Evolutionary conservation across 2,797 vertebrate species (phyloP).

Genomic region (Poeciliopsis infans): DNA sequence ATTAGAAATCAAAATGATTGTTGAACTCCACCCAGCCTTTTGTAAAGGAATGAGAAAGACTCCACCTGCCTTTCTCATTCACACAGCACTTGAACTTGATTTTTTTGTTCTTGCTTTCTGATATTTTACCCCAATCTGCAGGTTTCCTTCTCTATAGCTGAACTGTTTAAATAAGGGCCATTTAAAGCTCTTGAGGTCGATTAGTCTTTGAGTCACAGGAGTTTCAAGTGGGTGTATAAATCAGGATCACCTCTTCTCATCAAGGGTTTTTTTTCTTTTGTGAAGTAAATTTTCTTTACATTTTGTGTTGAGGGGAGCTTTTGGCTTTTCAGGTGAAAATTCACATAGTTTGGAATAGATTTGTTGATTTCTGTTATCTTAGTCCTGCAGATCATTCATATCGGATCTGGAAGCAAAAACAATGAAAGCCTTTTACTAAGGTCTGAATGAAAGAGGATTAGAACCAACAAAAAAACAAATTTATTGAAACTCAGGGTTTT

Average conservation of each 20-base stretch:
- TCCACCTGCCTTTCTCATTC: slow-evolving; percentile 9
- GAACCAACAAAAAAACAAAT: too few species aligned
- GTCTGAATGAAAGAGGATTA: not conserved
- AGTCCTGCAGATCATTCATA: slow-evolving; percentile 6
- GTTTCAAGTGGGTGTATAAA: slow-evolving; percentile 65
- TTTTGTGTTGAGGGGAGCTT: slow-evolving; percentile 5
- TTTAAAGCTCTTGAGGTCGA: slow-evolving; percentile 67
- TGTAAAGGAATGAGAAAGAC: not conserved
- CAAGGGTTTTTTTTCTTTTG: slow-evolving; percentile 1
- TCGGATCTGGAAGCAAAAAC: not conserved
- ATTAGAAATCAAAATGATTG: slow-evolving; percentile 43
- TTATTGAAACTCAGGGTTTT: too few species aligned
- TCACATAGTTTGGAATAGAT: slow-evolving; percentile 19
- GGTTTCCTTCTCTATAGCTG: slow-evolving; percentile 60
- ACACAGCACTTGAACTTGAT: slow-evolving; percentile 42
- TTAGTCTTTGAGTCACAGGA: slow-evolving; percentile 45
- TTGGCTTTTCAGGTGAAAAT: slow-evolving; percentile 8
- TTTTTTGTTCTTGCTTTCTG: slow-evolving; percentile 35
- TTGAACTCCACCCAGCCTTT: slow-evolving; percentile 16
- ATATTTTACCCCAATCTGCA: slow-evolving; percentile 29
- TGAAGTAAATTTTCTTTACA: slow-evolving; percentile 34
- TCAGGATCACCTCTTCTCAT: slow-evolving; percentile 44
- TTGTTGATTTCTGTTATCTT: slow-evolving; percentile 18
- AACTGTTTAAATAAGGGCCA: slow-evolving; percentile 67
- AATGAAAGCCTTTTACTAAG: not conserved